Conservation (phyloP, 2,888 invertebrate genomes). For the Pseudococcus jackbeardsleyi region DNA sequence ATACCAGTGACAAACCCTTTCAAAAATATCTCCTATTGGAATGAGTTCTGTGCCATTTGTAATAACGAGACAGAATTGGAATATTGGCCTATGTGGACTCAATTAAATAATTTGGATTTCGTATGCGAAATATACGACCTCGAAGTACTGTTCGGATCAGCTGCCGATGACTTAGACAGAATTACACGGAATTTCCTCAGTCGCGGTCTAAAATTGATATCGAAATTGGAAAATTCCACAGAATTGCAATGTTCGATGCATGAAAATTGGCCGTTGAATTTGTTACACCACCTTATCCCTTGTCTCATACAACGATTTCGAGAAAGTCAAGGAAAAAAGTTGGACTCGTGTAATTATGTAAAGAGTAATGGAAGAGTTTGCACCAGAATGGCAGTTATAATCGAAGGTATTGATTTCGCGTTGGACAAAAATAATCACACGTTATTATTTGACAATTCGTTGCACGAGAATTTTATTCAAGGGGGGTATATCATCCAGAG, state of each 20-base stretch:
- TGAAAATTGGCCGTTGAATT: background rate
- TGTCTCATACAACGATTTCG: background rate
- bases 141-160: background rate
- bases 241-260: background rate
- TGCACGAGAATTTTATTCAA: background rate
- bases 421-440: background rate
- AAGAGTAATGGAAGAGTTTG: background rate
- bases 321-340: background rate
- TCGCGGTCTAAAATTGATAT: background rate
- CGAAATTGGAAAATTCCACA: background rate
- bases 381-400: background rate
- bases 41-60: background rate
- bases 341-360: background rate
- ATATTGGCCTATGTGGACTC: background rate
- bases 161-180: background rate
- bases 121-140: background rate
- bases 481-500: background rate
- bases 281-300: background rate
- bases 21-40: background rate
- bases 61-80: background rate
- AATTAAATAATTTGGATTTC: background rate
- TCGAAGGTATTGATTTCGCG: background rate
- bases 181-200: background rate
- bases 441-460: background rate
- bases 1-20: background rate